These are phyloP conservation scores for Netelia inedita DNA, from an alignment of 2,888 invertebrate genomes.

Conservation along the genomic window DNA sequence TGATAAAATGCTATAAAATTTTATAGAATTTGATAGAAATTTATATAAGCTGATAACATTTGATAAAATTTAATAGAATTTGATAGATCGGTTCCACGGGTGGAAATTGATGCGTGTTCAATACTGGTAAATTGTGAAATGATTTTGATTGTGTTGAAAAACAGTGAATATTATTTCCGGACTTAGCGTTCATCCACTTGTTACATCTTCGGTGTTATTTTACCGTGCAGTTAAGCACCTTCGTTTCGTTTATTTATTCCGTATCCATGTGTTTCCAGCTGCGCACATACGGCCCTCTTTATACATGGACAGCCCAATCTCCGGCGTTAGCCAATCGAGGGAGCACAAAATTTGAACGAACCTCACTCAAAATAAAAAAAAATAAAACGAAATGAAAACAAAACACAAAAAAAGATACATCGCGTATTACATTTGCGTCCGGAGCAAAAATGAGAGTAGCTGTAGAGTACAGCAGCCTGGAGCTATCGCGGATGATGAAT, in stretches of 20 bases:
- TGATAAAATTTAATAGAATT: background rate
- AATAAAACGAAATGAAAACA: background rate
- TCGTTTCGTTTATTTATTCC: background rate
- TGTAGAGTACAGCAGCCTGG: slow-evolving; percentile 35
- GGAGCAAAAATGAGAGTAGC: slow-evolving; percentile 22
- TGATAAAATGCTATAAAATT: too few species aligned
- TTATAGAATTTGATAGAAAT: too few species aligned
- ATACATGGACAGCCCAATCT: background rate
- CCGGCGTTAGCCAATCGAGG: background rate
- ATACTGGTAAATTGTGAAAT: too few species aligned
- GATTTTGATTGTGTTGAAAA: too few species aligned
- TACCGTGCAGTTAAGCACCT: too few species aligned
- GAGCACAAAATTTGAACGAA: slow-evolving; percentile 42
- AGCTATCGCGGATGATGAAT: slow-evolving; percentile 59
- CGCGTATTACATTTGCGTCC: slow-evolving; percentile 16
- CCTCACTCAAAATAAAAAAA: slow-evolving; percentile 14
- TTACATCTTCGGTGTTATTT: too few species aligned
- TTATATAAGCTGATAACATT: too few species aligned
- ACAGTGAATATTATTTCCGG: too few species aligned
- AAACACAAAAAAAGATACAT: too few species aligned
- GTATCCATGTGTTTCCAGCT: background rate
- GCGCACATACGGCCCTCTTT: background rate
- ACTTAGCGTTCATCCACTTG: too few species aligned
- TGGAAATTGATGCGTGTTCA: too few species aligned
- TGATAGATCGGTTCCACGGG: background rate